Conservation (phyloP, 2,888 invertebrate genomes). For the Nesidiocoris tenuis region DNA sequence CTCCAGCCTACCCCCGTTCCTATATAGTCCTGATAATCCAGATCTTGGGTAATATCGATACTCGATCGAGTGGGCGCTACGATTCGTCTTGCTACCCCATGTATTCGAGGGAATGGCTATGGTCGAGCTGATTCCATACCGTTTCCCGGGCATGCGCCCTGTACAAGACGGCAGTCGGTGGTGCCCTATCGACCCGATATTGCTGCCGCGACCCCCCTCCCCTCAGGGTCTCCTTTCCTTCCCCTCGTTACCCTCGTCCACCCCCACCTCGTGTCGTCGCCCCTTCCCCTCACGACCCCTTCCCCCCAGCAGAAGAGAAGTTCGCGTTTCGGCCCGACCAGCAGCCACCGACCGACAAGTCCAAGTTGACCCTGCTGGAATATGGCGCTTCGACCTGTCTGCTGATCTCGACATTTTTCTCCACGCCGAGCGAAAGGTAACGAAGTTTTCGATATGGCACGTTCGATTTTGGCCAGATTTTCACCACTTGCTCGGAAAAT, state of each 20-base stretch:
- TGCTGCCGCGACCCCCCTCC: background rate
- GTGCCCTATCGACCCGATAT: background rate
- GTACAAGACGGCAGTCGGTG: background rate
- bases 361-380: background rate
- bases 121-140: too few relatives aligned
- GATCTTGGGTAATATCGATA: too few relatives aligned
- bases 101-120: background rate
- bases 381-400: background rate
- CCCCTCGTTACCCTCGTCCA: too few relatives aligned
- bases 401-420: background rate
- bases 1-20: too few relatives aligned
- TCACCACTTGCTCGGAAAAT: too few relatives aligned
- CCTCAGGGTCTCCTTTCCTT: conserved; percentile 24
- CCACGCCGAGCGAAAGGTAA: background rate
- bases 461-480: too few relatives aligned
- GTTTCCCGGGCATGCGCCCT: background rate
- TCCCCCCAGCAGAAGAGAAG: conserved; percentile 1
- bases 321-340: background rate
- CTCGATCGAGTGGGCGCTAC: background rate
- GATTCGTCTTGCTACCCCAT: background rate
- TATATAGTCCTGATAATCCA: too few relatives aligned
- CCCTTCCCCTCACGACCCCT: conserved; percentile 15
- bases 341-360: background rate
- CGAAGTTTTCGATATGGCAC: too few relatives aligned
- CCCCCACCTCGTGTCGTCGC: conserved; percentile 5